These are phyloP conservation scores for Erebia aethiops DNA, from an alignment of 2,888 invertebrate species.

Conservation along the genomic window DNA sequence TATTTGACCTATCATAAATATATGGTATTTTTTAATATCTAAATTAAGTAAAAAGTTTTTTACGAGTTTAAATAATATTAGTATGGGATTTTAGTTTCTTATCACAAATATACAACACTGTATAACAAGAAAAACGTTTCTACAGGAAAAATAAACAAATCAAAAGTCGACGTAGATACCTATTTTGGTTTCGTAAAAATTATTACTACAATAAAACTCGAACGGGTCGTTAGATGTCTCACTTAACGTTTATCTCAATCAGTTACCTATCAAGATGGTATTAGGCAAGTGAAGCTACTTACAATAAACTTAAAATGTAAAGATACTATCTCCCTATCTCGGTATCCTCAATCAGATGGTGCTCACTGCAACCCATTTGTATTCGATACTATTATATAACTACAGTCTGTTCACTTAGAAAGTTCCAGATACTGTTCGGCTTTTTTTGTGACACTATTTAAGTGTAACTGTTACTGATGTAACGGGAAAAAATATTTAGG, in stretches of 20 bases:
- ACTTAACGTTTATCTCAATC: slow-evolving; percentile 38
- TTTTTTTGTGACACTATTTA: too few relatives aligned
- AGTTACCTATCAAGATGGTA: slow-evolving; percentile 36
- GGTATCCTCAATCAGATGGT: slow-evolving; percentile 35
- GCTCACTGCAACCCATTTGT: slow-evolving; percentile 39
- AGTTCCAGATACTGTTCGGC: background rate
- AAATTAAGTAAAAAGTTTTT: too few relatives aligned
- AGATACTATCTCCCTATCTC: slow-evolving; percentile 38
- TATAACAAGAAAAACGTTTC: background rate
- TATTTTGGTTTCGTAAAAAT: slow-evolving; percentile 3
- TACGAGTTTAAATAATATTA: too few relatives aligned
- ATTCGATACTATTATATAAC: slow-evolving; percentile 47
- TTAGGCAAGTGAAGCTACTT: slow-evolving; percentile 41
- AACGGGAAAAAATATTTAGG: too few relatives aligned
- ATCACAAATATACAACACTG: background rate
- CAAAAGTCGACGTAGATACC: background rate
- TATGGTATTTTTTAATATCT: too few relatives aligned
- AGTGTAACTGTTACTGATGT: too few relatives aligned
- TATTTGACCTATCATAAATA: too few relatives aligned
- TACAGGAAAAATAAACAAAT: background rate
- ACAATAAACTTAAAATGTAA: slow-evolving; percentile 41
- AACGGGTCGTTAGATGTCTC: slow-evolving; percentile 30
- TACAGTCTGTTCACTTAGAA: slow-evolving; percentile 8
- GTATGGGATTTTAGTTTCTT: background rate
- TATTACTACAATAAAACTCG: slow-evolving; percentile 17